Evolutionary conservation across 64 coral and sea anemone species (phyloP).

Genomic region (Cladopsammia gracilis): DNA sequence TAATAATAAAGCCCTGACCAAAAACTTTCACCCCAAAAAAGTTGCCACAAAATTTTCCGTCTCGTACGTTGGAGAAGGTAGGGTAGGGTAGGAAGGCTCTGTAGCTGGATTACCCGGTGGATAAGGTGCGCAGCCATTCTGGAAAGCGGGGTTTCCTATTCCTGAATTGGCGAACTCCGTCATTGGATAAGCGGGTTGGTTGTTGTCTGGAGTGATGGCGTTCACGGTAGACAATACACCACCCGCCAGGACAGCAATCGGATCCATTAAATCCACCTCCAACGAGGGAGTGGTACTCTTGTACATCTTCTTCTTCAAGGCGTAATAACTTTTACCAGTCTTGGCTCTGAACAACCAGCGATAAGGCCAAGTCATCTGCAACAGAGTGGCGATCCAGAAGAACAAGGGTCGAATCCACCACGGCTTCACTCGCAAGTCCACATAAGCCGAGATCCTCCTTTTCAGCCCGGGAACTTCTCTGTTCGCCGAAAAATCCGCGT

Average conservation of each 20-base stretch:
- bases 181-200: not conserved
- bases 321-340: slow-evolving; percentile 67
- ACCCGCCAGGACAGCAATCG: slow-evolving; percentile 28
- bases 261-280: slow-evolving; percentile 57
- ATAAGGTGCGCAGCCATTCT: not conserved
- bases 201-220: not conserved
- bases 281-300: slow-evolving; percentile 31
- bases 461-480: slow-evolving; percentile 60
- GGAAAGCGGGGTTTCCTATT: not conserved
- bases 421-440: slow-evolving; percentile 50
- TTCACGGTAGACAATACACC: not conserved
- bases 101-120: not conserved
- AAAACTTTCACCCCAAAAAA: no score
- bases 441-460: slow-evolving; percentile 82
- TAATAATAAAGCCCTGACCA: no score
- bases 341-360: slow-evolving; percentile 83
- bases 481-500: slow-evolving; percentile 31
- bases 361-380: slow-evolving; percentile 79
- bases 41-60: no score
- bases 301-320: slow-evolving; percentile 66
- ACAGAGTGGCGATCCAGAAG: slow-evolving; percentile 80
- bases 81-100: not conserved
- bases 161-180: not conserved
- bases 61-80: not conserved
- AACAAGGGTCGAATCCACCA: slow-evolving; percentile 78